Base-by-base conservation (phyloP, 2,113 vertebrate genomes). In the Paedocypris sp. region DNA sequence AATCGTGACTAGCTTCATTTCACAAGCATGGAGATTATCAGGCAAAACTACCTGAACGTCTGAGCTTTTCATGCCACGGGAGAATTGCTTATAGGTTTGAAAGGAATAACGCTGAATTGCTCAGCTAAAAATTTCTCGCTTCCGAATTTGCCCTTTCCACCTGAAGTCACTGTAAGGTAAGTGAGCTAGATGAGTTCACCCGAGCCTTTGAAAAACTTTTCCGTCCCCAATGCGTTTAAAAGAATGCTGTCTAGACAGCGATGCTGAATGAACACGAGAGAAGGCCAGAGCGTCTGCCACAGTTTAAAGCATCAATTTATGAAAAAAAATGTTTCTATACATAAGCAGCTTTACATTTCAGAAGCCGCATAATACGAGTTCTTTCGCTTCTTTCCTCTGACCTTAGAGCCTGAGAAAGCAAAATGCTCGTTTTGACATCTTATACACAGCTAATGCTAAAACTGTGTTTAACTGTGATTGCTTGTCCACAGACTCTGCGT, bases 401-500 rank as follows among this genome's bases (percentile, higher is more conserved):
- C 23, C 7, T 28, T 47, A 4, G n/a, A 18, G 26, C 9, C n/a
- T 42, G 16, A 42, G 9, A 13, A 49, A 16, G 46, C 25, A 18
- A 5, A 18, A 16, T 4, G 20, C 15, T 3, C 8, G 8, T 48
- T 12, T 2, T 13, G 25, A 15, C 26, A 5, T 7, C 18, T n/a
- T 38, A 6, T 49, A 28, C 23, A 13, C 10, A 39, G 5, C 20
- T 33, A 12, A 15, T 5, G 11, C 11, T n/a, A 4, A 36, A 12
- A 4, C 13, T 2, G 12, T 36, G 11, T 12, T n/a, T 2, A n/a
- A 36, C 11, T 19, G n/a, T 36, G 2, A 36, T 32, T 43, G 10
- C 4, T 19, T 22, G 7, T 16, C 43, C 3, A 2, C 73, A 91
- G 89, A 87, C 86, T 0, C 73, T 91, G 54, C 81, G 89, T 68